phyloP scores from a whole-genome alignment of 2,797 vertebrate species.

The Rhodeus uyekii region DNA sequence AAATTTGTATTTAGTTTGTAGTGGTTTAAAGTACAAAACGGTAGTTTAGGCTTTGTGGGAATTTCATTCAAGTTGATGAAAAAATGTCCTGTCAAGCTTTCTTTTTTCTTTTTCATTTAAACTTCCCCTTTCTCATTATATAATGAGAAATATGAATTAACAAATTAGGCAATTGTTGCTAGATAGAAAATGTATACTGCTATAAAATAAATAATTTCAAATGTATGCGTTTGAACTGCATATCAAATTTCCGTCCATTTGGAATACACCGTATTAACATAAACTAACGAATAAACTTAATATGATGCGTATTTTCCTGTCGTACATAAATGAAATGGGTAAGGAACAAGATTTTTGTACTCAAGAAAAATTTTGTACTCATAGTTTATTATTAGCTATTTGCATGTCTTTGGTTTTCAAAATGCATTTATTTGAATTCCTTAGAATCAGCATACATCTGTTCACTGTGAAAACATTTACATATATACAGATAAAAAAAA shows the following conservation, averaged over 20 bases:
- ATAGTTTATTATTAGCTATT: too few species aligned
- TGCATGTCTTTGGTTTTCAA: background rate
- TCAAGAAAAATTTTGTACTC: too few species aligned
- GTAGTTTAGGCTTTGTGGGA: background rate
- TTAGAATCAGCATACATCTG: background rate
- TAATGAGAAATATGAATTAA: background rate
- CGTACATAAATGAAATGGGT: background rate
- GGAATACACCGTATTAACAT: background rate
- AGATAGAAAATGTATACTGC: background rate
- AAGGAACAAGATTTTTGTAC: background rate
- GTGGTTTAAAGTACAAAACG: background rate
- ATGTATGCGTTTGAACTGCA: background rate
- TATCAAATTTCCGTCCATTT: background rate
- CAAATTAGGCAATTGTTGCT: background rate
- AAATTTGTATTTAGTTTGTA: background rate
- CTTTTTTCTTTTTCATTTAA: background rate
- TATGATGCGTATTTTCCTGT: background rate
- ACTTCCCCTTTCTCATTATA: background rate
- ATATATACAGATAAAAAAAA: background rate
- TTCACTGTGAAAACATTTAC: background rate
- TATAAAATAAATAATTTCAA: background rate
- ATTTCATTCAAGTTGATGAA: background rate
- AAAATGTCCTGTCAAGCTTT: background rate
- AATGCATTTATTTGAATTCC: background rate
- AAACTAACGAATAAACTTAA: background rate